Evolutionary conservation across 2,888 invertebrate species (phyloP).

Genomic region (Girardia tigrina): DNA sequence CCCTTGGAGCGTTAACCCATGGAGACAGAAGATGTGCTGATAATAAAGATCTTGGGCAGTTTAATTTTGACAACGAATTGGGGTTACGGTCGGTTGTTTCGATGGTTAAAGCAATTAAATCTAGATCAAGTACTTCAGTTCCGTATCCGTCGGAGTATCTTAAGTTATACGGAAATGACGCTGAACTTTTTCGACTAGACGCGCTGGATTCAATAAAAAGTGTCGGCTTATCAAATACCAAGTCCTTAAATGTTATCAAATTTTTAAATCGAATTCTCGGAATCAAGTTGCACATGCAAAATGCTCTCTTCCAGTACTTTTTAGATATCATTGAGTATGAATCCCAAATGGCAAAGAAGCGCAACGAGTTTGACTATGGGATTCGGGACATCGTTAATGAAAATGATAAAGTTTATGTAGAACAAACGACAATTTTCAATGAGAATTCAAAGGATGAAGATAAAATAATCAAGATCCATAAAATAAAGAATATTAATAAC

Average conservation of each 20-base stretch:
- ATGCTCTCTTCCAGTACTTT: slow-evolving; percentile 89
- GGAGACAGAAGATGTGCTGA: slow-evolving; percentile 95
- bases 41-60: slow-evolving; percentile 83
- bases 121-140: background rate
- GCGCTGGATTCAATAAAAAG: background rate
- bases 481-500: background rate
- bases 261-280: slow-evolving; percentile 89
- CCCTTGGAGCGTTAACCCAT: slow-evolving; percentile 87
- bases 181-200: background rate
- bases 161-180: background rate
- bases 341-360: slow-evolving; percentile 75
- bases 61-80: slow-evolving; percentile 87
- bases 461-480: background rate
- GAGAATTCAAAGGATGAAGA: background rate
- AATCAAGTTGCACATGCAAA: slow-evolving; percentile 89
- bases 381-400: slow-evolving; percentile 56
- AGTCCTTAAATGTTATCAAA: slow-evolving; percentile 80
- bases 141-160: background rate
- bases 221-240: background rate
- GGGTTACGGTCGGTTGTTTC: background rate
- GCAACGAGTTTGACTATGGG: slow-evolving; percentile 85
- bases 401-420: background rate
- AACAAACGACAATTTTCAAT: background rate
- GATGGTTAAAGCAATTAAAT: background rate
- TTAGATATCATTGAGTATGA: slow-evolving; percentile 82